Base-by-base conservation (phyloP, 2,888 invertebrate genomes). In the Petrophora chlorosata region DNA sequence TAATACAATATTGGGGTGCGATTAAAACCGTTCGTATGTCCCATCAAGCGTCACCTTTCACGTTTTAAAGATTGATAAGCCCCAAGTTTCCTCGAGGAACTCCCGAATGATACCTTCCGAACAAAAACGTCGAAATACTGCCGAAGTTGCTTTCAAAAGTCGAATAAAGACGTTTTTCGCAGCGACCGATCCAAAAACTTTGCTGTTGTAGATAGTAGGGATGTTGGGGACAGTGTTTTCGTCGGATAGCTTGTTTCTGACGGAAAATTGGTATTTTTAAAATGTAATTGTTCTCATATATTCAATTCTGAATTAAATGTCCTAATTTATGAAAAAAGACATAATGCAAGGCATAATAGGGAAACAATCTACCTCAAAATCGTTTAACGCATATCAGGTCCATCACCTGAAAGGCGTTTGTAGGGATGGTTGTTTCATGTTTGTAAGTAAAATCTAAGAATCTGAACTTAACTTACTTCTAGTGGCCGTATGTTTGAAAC, bases 141-240 rank as follows among this genome's bases (percentile, higher is more conserved):
- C 45, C 29, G 19, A 60, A 71, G 63, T 70, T 66, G 53, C 61
- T 56, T 65, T 48, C 62, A 58, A 49, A 65, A 71, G 61, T 67
- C 63, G 70, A 73, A 76, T 76, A 69, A 74, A 75, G 73, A 67
- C 62, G 63, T 67, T 75, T 67, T 60, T 65, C 59, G 56, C 54
- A 47, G 49, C 50, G 50, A 61, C 49, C 59, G 59, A 53, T 56
- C 66, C 60, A 38, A 59, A 67, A 72, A 65, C 62, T 74, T 61
- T 52, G 15, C 41, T 53, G 38, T 47, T 45, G 43, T 38, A 38
- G 49, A 50, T 51, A 45, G 22, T 26, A 32, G 40, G 12, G 36
- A 36, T 60, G 51, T 36, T 45, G 36, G 32, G 10, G 26, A 23
- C 26, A 15, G 3, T 10, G 16, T 28, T 17, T 39, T 16, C 22